Percentiles rank a stretch among this genome's conserved stretches.
phyloP scores from a whole-genome alignment of 1,140 invertebrate species.

The Chymomyza costata region DNA sequence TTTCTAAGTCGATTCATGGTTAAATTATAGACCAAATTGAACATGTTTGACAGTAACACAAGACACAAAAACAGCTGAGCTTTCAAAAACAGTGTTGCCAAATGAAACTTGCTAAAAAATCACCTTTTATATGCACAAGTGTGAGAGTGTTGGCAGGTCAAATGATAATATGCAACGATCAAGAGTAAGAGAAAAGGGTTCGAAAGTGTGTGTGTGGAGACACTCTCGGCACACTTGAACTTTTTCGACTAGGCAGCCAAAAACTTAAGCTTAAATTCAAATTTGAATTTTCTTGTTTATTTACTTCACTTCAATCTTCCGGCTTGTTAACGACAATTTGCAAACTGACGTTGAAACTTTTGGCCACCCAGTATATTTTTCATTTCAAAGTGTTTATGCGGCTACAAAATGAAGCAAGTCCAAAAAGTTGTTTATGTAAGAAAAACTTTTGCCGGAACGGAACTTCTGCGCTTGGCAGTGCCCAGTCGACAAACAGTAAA shows the following conservation, averaged over 20 bases:
- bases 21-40: too few species aligned
- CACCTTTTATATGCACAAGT: slow-evolving; percentile 4
- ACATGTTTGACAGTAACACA: too few species aligned
- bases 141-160: slow-evolving; percentile 21
- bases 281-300: slow-evolving; percentile 1
- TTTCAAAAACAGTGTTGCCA: slow-evolving; percentile 4
- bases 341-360: slow-evolving; percentile 33
- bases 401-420: slow-evolving; percentile 67
- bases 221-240: too few species aligned
- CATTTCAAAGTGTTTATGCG: slow-evolving; percentile 72
- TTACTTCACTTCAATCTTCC: slow-evolving; percentile 56
- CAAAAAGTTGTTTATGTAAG: slow-evolving; percentile 67
- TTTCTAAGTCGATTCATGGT: too few species aligned
- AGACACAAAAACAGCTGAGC: too few species aligned
- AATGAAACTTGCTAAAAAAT: too few species aligned
- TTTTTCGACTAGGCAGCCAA: too few species aligned
- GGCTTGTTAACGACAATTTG: slow-evolving; percentile 61
- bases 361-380: slow-evolving; percentile 7
- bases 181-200: too few species aligned
- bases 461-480: slow-evolving; percentile 65
- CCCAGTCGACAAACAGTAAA: slow-evolving; percentile 17
- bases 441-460: slow-evolving; percentile 61
- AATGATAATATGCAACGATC: too few species aligned
- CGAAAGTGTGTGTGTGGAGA: too few species aligned
- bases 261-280: too few species aligned